Conservation (phyloP, 2,113 vertebrate species). For the Puffinus mauretanicus region DNA sequence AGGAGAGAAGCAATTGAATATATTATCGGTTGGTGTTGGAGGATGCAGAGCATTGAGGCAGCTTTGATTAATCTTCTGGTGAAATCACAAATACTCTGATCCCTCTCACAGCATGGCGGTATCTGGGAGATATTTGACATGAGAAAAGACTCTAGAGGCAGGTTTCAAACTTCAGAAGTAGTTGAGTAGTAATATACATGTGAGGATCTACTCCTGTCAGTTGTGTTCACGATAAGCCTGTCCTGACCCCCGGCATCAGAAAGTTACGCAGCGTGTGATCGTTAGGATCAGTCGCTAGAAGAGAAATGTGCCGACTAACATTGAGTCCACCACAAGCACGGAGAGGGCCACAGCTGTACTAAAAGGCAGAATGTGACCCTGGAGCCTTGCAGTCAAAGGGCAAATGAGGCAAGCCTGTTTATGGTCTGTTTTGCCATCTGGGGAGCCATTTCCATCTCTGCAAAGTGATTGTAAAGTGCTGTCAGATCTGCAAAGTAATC, state of each 20-base stretch:
- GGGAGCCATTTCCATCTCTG: background rate
- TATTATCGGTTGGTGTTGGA: background rate
- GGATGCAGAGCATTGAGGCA: background rate
- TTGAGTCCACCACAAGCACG: background rate
- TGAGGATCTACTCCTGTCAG: background rate
- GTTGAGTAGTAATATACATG: background rate
- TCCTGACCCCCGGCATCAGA: background rate
- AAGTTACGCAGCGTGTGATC: background rate
- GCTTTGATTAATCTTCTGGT: background rate
- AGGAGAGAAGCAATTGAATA: background rate
- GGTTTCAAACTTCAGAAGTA: background rate
- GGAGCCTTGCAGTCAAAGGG: background rate
- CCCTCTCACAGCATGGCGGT: background rate
- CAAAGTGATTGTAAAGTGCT: background rate
- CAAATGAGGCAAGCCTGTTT: background rate
- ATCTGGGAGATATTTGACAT: background rate
- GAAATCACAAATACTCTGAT: background rate
- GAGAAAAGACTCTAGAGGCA: background rate
- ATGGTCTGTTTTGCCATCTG: background rate
- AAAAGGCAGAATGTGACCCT: background rate
- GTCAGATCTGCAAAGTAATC: background rate
- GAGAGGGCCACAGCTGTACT: background rate
- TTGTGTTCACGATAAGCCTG: background rate
- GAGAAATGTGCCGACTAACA: background rate
- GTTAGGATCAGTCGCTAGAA: background rate